Evolutionary conservation across 2,888 invertebrate genomes (phyloP), one percentile per base, ranked within the genome.

Genomic region (Thymelicus acteon): DNA sequence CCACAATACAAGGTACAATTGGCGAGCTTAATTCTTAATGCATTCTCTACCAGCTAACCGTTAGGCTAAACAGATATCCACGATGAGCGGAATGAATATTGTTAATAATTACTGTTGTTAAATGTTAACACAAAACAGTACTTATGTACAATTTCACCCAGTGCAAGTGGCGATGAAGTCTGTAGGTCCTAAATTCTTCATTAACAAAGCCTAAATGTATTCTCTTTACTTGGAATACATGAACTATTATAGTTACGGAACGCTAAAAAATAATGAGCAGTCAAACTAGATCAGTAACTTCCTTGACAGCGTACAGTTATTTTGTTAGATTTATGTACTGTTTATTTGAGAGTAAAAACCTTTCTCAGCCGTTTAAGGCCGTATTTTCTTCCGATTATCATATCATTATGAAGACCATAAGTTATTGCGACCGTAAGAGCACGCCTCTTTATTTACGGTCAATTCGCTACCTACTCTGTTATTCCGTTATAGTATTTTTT

Each of bases 251-350:
- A 44, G 10, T 15, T n/a, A 7, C 49, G 19, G 19, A 19, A 19
- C 49, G 15, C 49, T 49, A 75, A 75, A 74, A 76, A 74, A 60
- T 77, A 75, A 74, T 74, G 62, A 82, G 81, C 78, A 76, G 74
- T 77, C 78, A 78, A 89, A 87, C 81, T 86, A 80, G 87, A 87
- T 78, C 85, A 82, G 71, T 74, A 48, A 72, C 85, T 90, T 87
- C 87, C 87, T 87, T 83, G 81, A 82, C 80, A 79, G 73, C 76
- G 48, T 76, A 89, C 90, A 85, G 90, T 90, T 90, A 89, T 78
- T 76, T 77, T 72, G 70, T 75, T 75, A 79, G 79, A 80, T 81
- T 82, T 81, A 83, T 82, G 76, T 72, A 74, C 74, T 74, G 78
- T 79, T 80, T 79, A 75, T 75, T 77, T 72, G 72, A 67, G 73